Base-by-base conservation (phyloP, 2,797 vertebrate genomes). In the Neosilurus mollespiculum region DNA sequence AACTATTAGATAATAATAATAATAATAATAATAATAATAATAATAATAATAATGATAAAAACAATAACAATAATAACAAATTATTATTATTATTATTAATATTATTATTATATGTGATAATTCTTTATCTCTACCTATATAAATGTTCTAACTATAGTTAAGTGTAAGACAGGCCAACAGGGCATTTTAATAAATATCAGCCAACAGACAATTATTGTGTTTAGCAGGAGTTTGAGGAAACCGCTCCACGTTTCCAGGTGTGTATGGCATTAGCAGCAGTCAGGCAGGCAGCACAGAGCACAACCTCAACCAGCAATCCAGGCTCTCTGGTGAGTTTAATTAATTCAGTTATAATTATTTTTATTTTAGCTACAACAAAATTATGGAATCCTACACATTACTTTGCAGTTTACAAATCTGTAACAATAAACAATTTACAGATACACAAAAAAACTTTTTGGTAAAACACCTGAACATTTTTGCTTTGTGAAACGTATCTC, bases 251-350 rank as follows among this genome's bases (percentile, higher is more conserved):
- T 78, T 82, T 85, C 54, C 26, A 24, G 61, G 80, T 85, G 58
- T 81, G 73, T 70, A 81, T 82, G 73, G 84, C 84, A 16, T 15
- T 85, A 56, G 80, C 80, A 37, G 80, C 80, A 56, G 80, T 85
- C 22, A 85, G 51, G 4, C 84, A 81, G 66, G 70, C 10, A 11
- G 16, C 62, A 24, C 83, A 67, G 1, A 84, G 76, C 71, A 49
- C 10, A 69, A 20, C 14, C 53, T 59, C 56, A 34, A 3, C 1
- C 18, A 22, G 30, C 73, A 71, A 56, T 54, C 7, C 61, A 20
- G 65, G 43, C 18, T 81, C 79, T 49, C 66, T 85, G 80, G 84
- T 85, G 51, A 85, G 79, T 51, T 65, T 49, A 37, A 20, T 22
- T 6, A 9, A 71, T 75, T 26, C 22, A 37, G 16, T 37, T 80